Evolutionary conservation across 1,140 invertebrate species (phyloP).

Genomic region (Drosophila setifemur): DNA sequence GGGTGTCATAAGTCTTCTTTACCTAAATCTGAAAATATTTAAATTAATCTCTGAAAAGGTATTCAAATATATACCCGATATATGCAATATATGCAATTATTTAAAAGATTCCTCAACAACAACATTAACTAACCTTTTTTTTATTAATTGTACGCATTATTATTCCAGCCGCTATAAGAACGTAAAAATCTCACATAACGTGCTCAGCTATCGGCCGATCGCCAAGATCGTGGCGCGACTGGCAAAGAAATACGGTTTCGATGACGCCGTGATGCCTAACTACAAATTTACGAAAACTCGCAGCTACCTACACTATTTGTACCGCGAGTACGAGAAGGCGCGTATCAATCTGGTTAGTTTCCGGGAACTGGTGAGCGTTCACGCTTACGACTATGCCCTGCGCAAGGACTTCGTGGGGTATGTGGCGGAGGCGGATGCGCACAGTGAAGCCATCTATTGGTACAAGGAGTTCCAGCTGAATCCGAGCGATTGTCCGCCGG

Average conservation of each 20-base stretch:
- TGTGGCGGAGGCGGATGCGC: slow-evolving; percentile 65
- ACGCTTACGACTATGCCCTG: slow-evolving; percentile 82
- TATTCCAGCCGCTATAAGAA: slow-evolving; percentile 51
- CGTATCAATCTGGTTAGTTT: slow-evolving; percentile 85
- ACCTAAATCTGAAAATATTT: no score
- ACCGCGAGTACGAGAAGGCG: slow-evolving; percentile 85
- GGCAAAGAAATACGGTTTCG: slow-evolving; percentile 85
- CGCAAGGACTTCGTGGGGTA: slow-evolving; percentile 84
- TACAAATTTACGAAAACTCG: slow-evolving; percentile 85
- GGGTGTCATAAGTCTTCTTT: no score
- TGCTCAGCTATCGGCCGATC: slow-evolving; percentile 84
- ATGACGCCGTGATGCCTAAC: slow-evolving; percentile 85
- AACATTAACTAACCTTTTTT: not conserved
- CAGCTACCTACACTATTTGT: slow-evolving; percentile 86
- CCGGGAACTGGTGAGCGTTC: slow-evolving; percentile 86
- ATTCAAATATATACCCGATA: no score
- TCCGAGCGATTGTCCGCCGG: slow-evolving; percentile 83
- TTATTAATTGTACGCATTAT: not conserved
- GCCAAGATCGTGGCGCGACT: slow-evolving; percentile 85
- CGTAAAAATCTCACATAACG: slow-evolving; percentile 79
- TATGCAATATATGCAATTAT: no score
- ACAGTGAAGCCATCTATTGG: slow-evolving; percentile 85
- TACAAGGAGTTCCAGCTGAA: slow-evolving; percentile 84
- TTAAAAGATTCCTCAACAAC: no score
- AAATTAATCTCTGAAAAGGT: no score